Evolutionary conservation across 2,888 invertebrate species (phyloP), one percentile per base, ranked within the genome.

Genomic region (Lasioglossum morio): DNA sequence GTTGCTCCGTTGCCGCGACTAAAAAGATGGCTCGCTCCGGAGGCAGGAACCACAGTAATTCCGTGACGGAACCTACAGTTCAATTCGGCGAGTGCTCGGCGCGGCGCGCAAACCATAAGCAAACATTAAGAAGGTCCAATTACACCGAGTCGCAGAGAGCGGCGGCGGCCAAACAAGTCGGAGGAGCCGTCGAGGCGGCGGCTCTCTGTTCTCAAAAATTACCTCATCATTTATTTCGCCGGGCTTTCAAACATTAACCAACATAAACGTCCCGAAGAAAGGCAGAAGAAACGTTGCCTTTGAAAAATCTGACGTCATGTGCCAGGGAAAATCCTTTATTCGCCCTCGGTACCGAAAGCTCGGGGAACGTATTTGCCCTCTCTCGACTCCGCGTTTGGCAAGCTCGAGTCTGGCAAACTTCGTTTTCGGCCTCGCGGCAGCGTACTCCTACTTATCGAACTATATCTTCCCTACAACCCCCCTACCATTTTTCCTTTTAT

Each of bases 321-420:
- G 72, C 63, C 76, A 81, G 87, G 73, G 80, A 88, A 46, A 88
- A 88, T 86, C 81, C 88, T 91, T 91, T 91, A 89, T 90, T 81
- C 91, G 84, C 77, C 79, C 79, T 2, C 19, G 84, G 85, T 80
- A 88, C 81, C 84, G 84, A n/a, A n/a, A 86, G 84, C 82, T 77
- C 79, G 80, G 80, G 80, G 87, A 90, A 84, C 88, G 87, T 91
- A 89, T 92, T 88, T 90, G 91, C 88, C 88, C 88, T 89, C 81
- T 86, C 81, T 86, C 86, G 86, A 88, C 86, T 87, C 84, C 84
- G 89, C 88, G 90, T 90, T 92, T 91, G 87, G 81, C 88, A 92
- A 87, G 86, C 91, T 81, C 79, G 80, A 87, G 73, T 84, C 89
- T 86, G 76, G 87, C 81, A 92, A 91, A 92, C 90, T 91, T 92